Conservation (phyloP, 2,797 vertebrate species). For the Aselliscus stoliczkanus region DNA sequence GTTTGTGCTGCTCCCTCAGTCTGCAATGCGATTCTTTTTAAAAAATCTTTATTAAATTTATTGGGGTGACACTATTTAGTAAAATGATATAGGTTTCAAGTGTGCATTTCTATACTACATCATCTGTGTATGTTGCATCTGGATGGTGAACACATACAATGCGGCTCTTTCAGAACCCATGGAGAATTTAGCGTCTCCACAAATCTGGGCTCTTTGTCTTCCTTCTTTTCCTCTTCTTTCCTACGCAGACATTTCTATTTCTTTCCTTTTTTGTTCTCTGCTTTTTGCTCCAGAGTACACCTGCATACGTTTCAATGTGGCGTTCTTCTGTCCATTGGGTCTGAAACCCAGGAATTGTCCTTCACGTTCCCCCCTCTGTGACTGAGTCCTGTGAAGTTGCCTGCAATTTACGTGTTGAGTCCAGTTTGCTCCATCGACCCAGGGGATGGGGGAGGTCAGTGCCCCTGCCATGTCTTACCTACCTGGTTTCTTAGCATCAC, state of each 20-base stretch:
- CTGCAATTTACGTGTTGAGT: neutral
- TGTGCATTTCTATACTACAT: too few relatives aligned
- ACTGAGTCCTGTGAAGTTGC: accelerated
- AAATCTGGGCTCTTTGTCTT: neutral
- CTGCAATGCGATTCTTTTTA: too few relatives aligned
- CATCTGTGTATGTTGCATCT: too few relatives aligned
- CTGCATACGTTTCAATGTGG: neutral
- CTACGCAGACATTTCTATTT: neutral
- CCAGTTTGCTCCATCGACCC: neutral
- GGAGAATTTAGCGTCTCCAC: neutral
- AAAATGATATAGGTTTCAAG: too few relatives aligned
- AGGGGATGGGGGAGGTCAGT: neutral
- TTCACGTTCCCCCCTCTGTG: neutral
- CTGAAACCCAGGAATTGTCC: neutral
- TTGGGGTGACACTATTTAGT: too few relatives aligned
- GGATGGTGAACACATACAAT: too few relatives aligned
- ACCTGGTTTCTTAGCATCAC: neutral
- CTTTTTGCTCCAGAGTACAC: neutral
- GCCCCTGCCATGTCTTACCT: neutral
- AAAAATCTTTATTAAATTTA: too few relatives aligned
- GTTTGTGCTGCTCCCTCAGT: accelerated
- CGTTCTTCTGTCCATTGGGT: neutral
- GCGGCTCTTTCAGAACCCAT: too few relatives aligned
- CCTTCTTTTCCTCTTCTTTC: neutral
- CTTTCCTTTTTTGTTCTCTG: neutral